phyloP scores from a whole-genome alignment of 2,888 invertebrate species.

The Calliopum simillimum region DNA sequence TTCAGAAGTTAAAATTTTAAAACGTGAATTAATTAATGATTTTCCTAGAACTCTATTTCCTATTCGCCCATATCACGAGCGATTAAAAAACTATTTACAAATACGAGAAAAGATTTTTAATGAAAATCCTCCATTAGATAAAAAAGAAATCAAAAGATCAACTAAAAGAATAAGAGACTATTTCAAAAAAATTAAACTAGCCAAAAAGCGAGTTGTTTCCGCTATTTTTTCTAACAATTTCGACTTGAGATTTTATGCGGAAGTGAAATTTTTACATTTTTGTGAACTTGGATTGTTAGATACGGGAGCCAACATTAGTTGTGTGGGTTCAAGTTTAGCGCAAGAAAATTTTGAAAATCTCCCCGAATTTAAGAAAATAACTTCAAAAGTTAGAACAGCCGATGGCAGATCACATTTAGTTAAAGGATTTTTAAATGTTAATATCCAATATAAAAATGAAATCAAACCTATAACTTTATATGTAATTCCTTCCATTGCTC shows the following conservation, averaged over 20 bases:
- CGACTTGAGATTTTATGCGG: constrained; percentile 33
- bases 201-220: neutral
- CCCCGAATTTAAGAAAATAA: neutral
- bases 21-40: neutral
- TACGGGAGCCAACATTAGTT: too few species aligned
- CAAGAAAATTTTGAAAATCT: constrained; percentile 28
- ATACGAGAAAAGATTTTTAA: neutral
- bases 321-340: constrained; percentile 40
- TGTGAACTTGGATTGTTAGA: constrained; percentile 30
- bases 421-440: constrained; percentile 8
- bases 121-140: neutral
- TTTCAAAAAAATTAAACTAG: constrained; percentile 1
- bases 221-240: constrained; percentile 2
- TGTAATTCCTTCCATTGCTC: constrained; percentile 24
- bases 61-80: constrained; percentile 19
- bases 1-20: neutral
- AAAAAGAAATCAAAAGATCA: constrained; percentile 6
- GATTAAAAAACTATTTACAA: too few species aligned
- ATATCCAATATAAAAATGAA: constrained; percentile 8
- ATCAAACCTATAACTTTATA: constrained; percentile 25
- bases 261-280: constrained; percentile 29
- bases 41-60: neutral
- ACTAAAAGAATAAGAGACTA: constrained; percentile 8
- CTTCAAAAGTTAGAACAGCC: constrained; percentile 31
- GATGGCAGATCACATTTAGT: constrained; percentile 35